Evolutionary conservation across 2,797 vertebrate species (phyloP), one percentile per base, ranked within the genome.

Genomic region (Pipistrellus pipistrellus): DNA sequence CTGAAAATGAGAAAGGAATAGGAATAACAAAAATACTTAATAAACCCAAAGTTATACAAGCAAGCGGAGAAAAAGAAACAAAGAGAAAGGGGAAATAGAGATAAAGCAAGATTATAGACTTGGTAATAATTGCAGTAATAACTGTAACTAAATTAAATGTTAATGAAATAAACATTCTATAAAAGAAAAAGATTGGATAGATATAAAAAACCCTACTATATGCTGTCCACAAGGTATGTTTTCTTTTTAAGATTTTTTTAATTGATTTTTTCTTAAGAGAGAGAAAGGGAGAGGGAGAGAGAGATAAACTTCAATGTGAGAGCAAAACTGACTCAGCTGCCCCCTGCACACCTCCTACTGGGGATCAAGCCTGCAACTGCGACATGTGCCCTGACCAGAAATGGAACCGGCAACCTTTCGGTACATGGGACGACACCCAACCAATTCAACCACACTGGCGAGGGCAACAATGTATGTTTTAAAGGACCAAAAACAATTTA

Each of bases 61-160:
- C 41, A 55, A 81, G 35, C 3, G 11, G n/a, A 73, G 21, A 57
- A 66, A 85, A 85, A 46, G 30, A 25, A 88, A 88, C 72, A 78
- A 75, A 76, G 44, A 66, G 7, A 86, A 66, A 46, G 18, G 35
- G 4, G 51, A 90, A 76, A 21, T 7, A 81, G 20, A 69, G 27
- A 69, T 82, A 88, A 86, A 57, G 32, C 57, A 82, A 94, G 71
- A 81, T 38, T 25, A 27, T 3, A 87, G 59, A 82, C 10, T 75
- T 32, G 21, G n/a, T 48, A 73, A 23, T 57, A 85, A 75, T 32
- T 82, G 46, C 18, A 69, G 64, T 48, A 80, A 62, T 25, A 85
- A 75, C 30, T 71, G 7, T 62, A 77, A 41, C 30, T 48, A 62
- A 85, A 55, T 64, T 75, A 82, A 94, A 44, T 53, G 27, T 71